Evolutionary conservation across 2,113 vertebrate genomes (phyloP).

Genomic region (Atherinomorus stipes): DNA sequence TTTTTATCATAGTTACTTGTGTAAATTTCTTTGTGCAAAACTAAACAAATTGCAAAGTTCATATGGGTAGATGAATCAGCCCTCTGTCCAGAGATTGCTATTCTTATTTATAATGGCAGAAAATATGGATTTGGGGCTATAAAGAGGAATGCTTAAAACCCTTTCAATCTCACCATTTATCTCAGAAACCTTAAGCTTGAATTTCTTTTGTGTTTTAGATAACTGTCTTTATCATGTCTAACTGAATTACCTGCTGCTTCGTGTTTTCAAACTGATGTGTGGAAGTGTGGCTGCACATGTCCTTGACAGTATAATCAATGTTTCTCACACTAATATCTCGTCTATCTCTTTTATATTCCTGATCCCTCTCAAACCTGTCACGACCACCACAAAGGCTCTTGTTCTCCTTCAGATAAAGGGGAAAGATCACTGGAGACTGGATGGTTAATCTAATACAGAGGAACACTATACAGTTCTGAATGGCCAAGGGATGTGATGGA

Average conservation of each 20-base stretch:
- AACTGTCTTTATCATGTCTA: too few species aligned
- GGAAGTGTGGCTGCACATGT: not conserved
- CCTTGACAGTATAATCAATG: constrained; percentile 22
- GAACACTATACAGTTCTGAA: constrained; percentile 2
- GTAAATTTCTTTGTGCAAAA: not conserved
- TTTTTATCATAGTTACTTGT: not conserved
- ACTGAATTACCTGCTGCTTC: too few species aligned
- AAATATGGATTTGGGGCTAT: too few species aligned
- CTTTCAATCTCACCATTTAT: too few species aligned
- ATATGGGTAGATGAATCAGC: too few species aligned
- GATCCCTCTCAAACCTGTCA: constrained; percentile 24
- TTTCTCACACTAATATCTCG: constrained; percentile 27
- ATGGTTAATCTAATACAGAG: not conserved
- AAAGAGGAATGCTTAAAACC: not conserved
- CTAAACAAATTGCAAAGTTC: too few species aligned
- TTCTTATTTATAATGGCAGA: too few species aligned
- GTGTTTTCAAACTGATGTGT: not conserved
- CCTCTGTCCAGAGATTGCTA: too few species aligned
- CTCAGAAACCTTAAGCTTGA: too few species aligned
- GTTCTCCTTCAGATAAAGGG: constrained; percentile 40
- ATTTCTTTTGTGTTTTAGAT: too few species aligned
- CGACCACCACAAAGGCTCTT: constrained; percentile 28
- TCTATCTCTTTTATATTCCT: constrained; percentile 11
- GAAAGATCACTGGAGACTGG: constrained; percentile 6
- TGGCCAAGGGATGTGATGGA: not conserved